Base-by-base conservation (phyloP, 1,140 invertebrate species). In the Druon quercuslanigerum region DNA sequence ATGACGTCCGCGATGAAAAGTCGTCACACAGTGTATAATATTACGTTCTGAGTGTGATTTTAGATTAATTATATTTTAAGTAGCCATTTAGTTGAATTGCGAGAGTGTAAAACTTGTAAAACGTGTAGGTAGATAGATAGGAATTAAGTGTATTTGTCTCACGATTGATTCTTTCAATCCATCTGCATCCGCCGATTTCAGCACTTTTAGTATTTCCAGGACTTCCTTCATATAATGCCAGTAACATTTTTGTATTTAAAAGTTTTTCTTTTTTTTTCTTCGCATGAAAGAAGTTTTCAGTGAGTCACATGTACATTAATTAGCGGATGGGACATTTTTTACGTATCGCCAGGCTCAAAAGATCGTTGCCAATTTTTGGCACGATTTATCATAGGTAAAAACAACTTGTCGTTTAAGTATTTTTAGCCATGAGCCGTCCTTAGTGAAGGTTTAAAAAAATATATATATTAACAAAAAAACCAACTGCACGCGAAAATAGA, bases 21-120 rank as follows among this genome's bases (percentile, higher is more conserved):
- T 57, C 19, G 19, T 12, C 4, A 40, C 33, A 16, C 13, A 40
- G 25, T 33, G 25, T 46, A 66, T 40, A 46, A 40, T 46, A n/a
- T 87, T 88, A 86, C 81, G 82, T 90, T 89, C 87, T 85, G 87
- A 88, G 88, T 90, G 88, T 90, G 88, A 90, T 90, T 89, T 88
- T 90, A 89, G 84, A 82, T 84, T 79, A 85, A 86, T 81, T 8
- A 40, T 70, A 73, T 72, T 78, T 75, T 73, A 79, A 75, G 51
- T 82, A 85, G 77, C 19, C 72, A 80, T 74, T 46, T 73, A 82
- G 82, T 79, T n/a, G 75, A 52, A 51, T n/a, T 51, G 11, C 17
- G 19, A 46, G 13, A 12, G 56, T 74, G 51, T 73, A 52, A 11
- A 56, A 56, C 20, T 56, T 19, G 17, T 56, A 16, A 52, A 17